Evolutionary conservation across 1,140 invertebrate species (phyloP), one percentile per base, ranked within the genome.

Genomic region (Tetramorium simillimum): DNA sequence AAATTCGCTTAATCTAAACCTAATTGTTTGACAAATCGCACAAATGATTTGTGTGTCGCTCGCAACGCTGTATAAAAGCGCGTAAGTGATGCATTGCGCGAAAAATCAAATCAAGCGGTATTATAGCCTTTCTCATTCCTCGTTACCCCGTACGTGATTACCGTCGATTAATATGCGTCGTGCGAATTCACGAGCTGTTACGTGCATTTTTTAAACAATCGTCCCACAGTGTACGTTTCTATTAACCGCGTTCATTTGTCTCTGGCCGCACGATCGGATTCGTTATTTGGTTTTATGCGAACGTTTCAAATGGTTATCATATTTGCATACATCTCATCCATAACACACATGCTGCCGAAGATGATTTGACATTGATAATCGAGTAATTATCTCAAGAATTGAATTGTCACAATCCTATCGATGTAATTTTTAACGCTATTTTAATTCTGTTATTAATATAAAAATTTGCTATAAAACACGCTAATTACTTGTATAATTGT

Each of bases 101-200:
- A 73, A 33, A 60, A 84, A 75, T 60, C 69, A 60, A 75, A 84
- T 75, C 40, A 82, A 82, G 24, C 53, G 0, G 40, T 21, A 46
- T 78, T 65, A 69, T 18, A 65, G 60, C 40, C 24, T 46, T 51
- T 12, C 37, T n/a, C 67, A 7, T 28, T 56, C 16, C 24, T 33
- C 37, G 40, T 49, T 28, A 37, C 24, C 6, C n/a, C 3, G 14
- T 10, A n/a, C n/a, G 53, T 40, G 69, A 75, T 84, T 84, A 84
- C 80, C 14, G 40, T 73, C 69, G 80, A 84, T 84, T 84, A 85
- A 77, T 85, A 85, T 85, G 73, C 82, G 16, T 33, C 60, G 16
- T 51, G 82, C 82, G 62, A 65, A 67, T 85, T 75, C 75, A 76
- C 82, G 82, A 63, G 73, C 82, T 65, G 82, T 85, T 85, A 78